These are phyloP conservation scores for Nematopogon swammerdamellus DNA, from an alignment of 2,888 invertebrate genomes.

Conservation along the genomic window DNA sequence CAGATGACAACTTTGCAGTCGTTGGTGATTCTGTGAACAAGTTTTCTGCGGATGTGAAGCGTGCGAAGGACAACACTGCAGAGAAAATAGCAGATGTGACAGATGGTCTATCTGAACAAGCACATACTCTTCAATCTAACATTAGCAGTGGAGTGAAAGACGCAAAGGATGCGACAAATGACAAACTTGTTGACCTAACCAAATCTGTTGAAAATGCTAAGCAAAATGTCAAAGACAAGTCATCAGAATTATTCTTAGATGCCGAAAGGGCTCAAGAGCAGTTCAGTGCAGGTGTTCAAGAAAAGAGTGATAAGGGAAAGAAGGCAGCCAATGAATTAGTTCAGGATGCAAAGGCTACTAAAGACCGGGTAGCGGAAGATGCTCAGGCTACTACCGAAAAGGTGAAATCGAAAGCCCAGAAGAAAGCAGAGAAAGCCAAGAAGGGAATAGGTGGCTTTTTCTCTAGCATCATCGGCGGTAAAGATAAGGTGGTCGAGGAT, in stretches of 20 bases:
- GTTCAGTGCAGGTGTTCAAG: too few species aligned
- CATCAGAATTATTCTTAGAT: conserved; percentile 20
- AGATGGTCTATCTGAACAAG: conserved; percentile 21
- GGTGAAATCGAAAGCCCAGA: too few species aligned
- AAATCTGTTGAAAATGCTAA: conserved; percentile 23
- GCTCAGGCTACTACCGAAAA: too few species aligned
- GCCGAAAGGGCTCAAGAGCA: too few species aligned
- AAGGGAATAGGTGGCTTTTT: too few species aligned
- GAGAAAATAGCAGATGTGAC: conserved; percentile 20
- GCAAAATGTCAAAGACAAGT: conserved; percentile 20
- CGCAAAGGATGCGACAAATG: conserved; percentile 19
- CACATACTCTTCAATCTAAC: conserved; percentile 21
- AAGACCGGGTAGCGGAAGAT: too few species aligned
- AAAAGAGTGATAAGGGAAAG: too few species aligned
- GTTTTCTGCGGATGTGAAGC: conserved; percentile 24
- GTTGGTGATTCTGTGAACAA: conserved; percentile 10
- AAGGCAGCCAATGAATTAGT: too few species aligned
- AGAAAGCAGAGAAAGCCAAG: too few species aligned
- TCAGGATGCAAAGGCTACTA: too few species aligned
- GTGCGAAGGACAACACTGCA: conserved; percentile 28
- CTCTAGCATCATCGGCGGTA: too few species aligned
- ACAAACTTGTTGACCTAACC: conserved; percentile 23
- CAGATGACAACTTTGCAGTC: conserved; percentile 4
- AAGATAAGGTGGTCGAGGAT: too few species aligned
- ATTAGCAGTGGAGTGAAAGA: conserved; percentile 22